phyloP scores from a whole-genome alignment of 2,113 vertebrate genomes.

The Sclerurus mexicanus region DNA sequence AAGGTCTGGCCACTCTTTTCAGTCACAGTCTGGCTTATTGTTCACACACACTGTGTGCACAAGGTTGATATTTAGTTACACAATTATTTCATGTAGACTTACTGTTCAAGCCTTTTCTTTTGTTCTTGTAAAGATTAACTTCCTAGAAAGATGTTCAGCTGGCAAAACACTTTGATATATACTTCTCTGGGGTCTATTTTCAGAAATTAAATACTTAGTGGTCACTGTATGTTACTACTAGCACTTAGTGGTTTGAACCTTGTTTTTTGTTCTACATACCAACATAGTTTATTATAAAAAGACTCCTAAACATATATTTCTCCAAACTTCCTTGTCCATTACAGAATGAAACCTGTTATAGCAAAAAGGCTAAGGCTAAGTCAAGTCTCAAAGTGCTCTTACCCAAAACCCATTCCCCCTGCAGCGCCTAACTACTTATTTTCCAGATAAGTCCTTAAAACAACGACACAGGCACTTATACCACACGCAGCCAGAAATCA shows the following conservation, averaged over 20 bases:
- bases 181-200: conserved; percentile 29
- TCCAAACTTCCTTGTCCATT: not conserved
- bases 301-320: conserved; percentile 29
- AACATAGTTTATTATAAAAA: conserved; percentile 52
- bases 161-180: not conserved
- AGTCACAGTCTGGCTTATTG: not conserved
- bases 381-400: not conserved
- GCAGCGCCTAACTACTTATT: not conserved
- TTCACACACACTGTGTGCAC: not conserved
- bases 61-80: not conserved
- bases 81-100: not conserved
- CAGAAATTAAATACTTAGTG: conserved; percentile 21
- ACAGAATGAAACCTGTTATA: not conserved
- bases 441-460: not conserved
- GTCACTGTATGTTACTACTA: conserved; percentile 7
- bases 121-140: conserved; percentile 25
- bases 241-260: conserved; percentile 51
- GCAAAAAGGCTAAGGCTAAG: not conserved
- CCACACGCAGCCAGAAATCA: not conserved
- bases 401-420: not conserved
- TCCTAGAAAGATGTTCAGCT: not conserved
- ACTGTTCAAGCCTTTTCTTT: not conserved
- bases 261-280: conserved; percentile 35
- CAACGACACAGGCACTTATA: not conserved
- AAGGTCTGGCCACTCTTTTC: not conserved